Evolutionary conservation across 2,888 invertebrate species (phyloP), one percentile per base, ranked within the genome.

Genomic region (Apoderus coryli): DNA sequence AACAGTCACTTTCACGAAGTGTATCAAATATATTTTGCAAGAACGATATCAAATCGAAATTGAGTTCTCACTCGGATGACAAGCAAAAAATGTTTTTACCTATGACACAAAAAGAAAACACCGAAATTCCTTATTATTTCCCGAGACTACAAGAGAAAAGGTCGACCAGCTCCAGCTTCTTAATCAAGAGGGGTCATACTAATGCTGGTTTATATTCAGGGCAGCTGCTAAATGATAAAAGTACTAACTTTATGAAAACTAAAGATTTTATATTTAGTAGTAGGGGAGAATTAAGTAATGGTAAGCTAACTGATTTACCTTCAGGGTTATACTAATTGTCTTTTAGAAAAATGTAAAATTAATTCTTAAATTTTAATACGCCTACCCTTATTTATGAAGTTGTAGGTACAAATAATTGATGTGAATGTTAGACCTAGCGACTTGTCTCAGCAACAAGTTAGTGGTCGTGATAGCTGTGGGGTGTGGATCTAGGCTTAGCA

Each of bases 221-320:
- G 2, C 61, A 64, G 34, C 57, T 64, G 34, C 56, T 63, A n/a
- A 27, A 39, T 4, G 42, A 47, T 15, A 39, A 34, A 39, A 44
- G 61, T 10, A 52, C 62, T 10, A 42, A 35, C 14, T 29, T 39
- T 15, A 30, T 40, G 4, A 42, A 41, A 25, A 41, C 32, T 28
- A 43, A 55, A 53, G 35, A 49, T 14, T 36, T 44, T 15, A 32
- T 40, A 14, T 30, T 41, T 16, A 25, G 42, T 5, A 41, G 41
- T 19, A 43, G 37, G 27, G 42, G 37, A 14, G 36, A 35, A 19
- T 45, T 44, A 38, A 59, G 56, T 35, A 56, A 49, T 14, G 66
- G 71, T 14, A 77, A 77, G 61, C 64, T 78, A 6, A 75, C 76
- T 4, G 77, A 78, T 50, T 67, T 76, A 57, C 75, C 76, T 39